These are phyloP conservation scores for Euphydryas editha DNA, from an alignment of 2,888 invertebrate species.

Conservation along the genomic window DNA sequence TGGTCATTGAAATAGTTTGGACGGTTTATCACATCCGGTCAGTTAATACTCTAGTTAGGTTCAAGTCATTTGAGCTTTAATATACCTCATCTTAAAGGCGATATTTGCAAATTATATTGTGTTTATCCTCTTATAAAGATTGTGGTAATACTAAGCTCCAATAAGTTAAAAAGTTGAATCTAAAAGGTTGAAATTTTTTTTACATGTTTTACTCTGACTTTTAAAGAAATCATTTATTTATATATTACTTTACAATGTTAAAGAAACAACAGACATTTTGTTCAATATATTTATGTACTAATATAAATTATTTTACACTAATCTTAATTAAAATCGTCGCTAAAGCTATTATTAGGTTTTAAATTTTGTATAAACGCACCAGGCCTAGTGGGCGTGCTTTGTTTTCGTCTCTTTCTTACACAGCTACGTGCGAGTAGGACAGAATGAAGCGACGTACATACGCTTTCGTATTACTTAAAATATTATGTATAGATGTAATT, in stretches of 20 bases:
- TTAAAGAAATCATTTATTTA: background rate
- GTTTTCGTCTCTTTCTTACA: constrained; percentile 44
- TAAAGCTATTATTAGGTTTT: constrained; percentile 18
- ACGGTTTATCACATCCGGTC: background rate
- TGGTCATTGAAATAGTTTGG: constrained; percentile 2
- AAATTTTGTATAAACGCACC: constrained; percentile 27
- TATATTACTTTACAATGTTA: background rate
- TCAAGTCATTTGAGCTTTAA: constrained; percentile 20
- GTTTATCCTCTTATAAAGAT: background rate
- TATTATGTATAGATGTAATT: constrained; percentile 69
- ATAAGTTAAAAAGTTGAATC: background rate
- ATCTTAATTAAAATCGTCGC: constrained; percentile 9
- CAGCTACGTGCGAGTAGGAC: constrained; percentile 45
- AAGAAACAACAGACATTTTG: background rate
- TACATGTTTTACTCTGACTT: background rate
- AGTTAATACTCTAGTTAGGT: constrained; percentile 1
- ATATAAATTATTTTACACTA: constrained; percentile 1
- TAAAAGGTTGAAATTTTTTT: background rate
- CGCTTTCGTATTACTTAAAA: constrained; percentile 72
- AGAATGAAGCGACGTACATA: constrained; percentile 49
- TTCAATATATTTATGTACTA: background rate
- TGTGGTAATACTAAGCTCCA: background rate
- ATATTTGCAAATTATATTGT: background rate
- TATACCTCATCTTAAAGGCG: background rate
- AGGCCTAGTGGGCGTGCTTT: constrained; percentile 25